Conservation (phyloP, 1,140 invertebrate species). For the Lysiphlebus fabarum region DNA sequence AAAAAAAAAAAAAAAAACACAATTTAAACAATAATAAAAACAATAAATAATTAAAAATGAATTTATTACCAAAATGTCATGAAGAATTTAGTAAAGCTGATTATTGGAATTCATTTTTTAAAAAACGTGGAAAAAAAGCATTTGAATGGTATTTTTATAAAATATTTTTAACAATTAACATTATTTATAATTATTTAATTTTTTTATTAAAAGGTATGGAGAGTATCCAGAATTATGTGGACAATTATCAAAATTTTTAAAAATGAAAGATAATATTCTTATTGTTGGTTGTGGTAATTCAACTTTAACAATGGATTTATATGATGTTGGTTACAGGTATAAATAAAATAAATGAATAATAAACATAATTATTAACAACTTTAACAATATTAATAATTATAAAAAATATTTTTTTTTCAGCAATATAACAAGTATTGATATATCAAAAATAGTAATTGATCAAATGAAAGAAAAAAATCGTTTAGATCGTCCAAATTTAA, state of each 20-base stretch:
- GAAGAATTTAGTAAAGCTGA: slow-evolving; percentile 83
- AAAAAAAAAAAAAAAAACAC: too few relatives aligned
- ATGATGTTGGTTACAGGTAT: slow-evolving; percentile 83
- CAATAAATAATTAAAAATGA: slow-evolving; percentile 65
- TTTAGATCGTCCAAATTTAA: slow-evolving; percentile 65
- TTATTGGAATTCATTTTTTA: slow-evolving; percentile 95
- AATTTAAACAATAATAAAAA: background rate
- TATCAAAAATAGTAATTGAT: slow-evolving; percentile 84
- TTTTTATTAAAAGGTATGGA: slow-evolving; percentile 70
- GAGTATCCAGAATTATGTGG: slow-evolving; percentile 86
- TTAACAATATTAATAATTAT: too few relatives aligned
- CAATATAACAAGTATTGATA: slow-evolving; percentile 86
- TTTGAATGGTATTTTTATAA: slow-evolving; percentile 99
- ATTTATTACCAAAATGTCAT: slow-evolving; percentile 80
- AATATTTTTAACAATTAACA: too few relatives aligned
- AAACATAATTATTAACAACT: too few relatives aligned
- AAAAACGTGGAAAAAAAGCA: slow-evolving; percentile 78
- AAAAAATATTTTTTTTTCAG: slow-evolving; percentile 50
- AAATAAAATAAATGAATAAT: too few relatives aligned
- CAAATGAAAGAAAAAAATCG: slow-evolving; percentile 81
- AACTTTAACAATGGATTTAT: slow-evolving; percentile 82
- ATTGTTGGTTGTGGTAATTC: slow-evolving; percentile 95
- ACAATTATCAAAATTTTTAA: slow-evolving; percentile 87
- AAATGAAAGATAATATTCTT: slow-evolving; percentile 75
- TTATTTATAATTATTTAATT: slow-evolving; percentile 2